Base-by-base conservation (phyloP, 2,888 invertebrate genomes). In the Lycaena phlaeas region DNA sequence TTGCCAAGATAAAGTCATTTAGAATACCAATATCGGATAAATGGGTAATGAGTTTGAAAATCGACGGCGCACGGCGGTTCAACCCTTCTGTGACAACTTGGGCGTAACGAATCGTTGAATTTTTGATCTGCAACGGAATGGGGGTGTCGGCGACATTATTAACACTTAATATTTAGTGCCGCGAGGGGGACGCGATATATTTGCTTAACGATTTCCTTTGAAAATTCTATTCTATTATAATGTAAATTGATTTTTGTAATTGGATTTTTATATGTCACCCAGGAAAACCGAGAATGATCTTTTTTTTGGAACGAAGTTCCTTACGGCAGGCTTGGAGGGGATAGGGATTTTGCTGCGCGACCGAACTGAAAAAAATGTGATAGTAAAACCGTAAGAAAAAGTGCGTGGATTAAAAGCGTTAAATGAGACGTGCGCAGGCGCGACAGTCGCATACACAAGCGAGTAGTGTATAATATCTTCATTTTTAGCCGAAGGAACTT, bases 161-260 rank as follows among this genome's bases (percentile, higher is more conserved):
- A 75, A 72, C 75, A 73, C 72, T 75, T 75, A 72, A 75, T 74
- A 75, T 75, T 74, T 73, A 74, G 68, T 62, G 59, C 56, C 56
- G 51, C 52, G 52, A 49, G 68, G 61, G 66, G 58, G 56, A 50
- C 42, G 46, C 51, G 55, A 50, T 53, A 51, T 56, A 54, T 59
- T 60, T 59, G 53, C 55, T 54, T 52, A 54, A 53, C 53, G 57
- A 59, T 59, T 57, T 57, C 56, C 59, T 57, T 57, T 56, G 55
- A 57, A 37, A 43, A 41, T 36, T 42, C 17, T 28, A 30, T 40
- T 29, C 30, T 42, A 34, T 34, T 34, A 34, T 14, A 34, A 34
- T 34, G 22, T 18, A 34, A 34, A 34, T 34, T 31, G 31, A 15
- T 14, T 26, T 40, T 30, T 26, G 40, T 40, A 15, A 17, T 31